Evolutionary conservation across 1,140 invertebrate species (phyloP), one percentile per base, ranked within the genome.

Genomic region (Solenopsis fugax): DNA sequence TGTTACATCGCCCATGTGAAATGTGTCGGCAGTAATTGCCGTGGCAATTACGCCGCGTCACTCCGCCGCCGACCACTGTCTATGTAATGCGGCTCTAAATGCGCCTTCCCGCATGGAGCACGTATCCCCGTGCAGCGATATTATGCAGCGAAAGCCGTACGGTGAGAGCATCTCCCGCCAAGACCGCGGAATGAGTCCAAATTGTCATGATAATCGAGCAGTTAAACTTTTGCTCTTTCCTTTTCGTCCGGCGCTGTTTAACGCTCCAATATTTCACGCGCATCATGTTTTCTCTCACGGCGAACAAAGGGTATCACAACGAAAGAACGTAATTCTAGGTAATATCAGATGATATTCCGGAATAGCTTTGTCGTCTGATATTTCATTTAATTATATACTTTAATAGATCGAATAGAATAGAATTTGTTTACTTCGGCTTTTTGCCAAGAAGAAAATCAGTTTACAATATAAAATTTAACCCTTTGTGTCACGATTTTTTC

Each of bases 11-110:
- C 54, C 37, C 75, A 62, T 82, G 86, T 88, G 89, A 91, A 91
- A 88, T 90, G 87, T 90, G 87, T 91, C 90, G 82, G 87, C 90
- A 84, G 90, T 91, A 91, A 91, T 91, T 90, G 90, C 89, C 87
- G 75, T 71, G 87, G 90, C 90, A 90, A 91, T 91, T 91, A 90
- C 77, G 76, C 76, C 84, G 78, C 89, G 90, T 91, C 89, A 90
- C 84, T 88, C 72, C 77, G 65, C 60, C 75, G 60, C 65, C 76
- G 67, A 65, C 82, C 87, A 65, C 86, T 88, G 84, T 88, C 89
- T 71, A 86, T 87, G 77, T 90, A 91, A 90, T 75, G 72, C 84
- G 89, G 88, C 75, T 86, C 78, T 90, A 86, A 90, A 90, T 84
- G 86, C 34, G 85, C 37, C 86, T 90, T 90, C 77, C 69, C 81